Evolutionary conservation across 2,888 invertebrate species (phyloP), one percentile per base, ranked within the genome.

Genomic region (Thecocarcelia acutangulata): DNA sequence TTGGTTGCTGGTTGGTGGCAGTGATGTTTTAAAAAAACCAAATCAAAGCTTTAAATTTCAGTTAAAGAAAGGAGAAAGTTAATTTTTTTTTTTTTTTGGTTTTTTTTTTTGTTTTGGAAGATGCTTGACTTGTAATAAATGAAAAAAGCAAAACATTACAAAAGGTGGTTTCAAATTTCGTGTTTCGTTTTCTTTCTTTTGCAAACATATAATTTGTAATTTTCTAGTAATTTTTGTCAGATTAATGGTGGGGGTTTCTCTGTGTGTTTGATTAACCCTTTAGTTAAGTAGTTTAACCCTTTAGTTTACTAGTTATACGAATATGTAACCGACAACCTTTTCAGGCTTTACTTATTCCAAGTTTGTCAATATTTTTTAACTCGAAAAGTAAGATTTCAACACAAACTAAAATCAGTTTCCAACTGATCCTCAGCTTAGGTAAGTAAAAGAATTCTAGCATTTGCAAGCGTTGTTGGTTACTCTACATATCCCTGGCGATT

Each of bases 11-110:
- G 46, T 9, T n/a, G 28, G 46, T 3, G 21, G 44, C 63, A 69
- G 46, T 44, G 66, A 48, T 8, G 33, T 17, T 33, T 3, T 2
- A 42, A 42, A 56, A 72, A 70, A 59, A 19, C 24, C 64, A 80
- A 75, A 70, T 70, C 68, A 73, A 73, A 81, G 76, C 74, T 82
- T 82, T 66, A 82, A 77, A 59, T 82, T 78, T 64, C 58, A 58
- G 69, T 40, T 59, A 82, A 70, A 82, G 66, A 82, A 82, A 82
- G 68, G 77, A 82, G 77, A 82, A 82, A 82, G 82, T 82, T 70
- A 74, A 6, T 28, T 28, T 28, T 28, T 28, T 28, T 28, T 6
- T 52, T 72, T 80, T 61, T 58, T 69, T 58, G 48, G 56, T 61
- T 73, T 42, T 11, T n/a, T 61, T 58, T 72, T 56, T 42, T 11